A percentile compares a stretch with the other conserved stretches of the same genome.
phyloP scores from a whole-genome alignment of 2,113 vertebrate species.

The Melanocharis versteri region DNA sequence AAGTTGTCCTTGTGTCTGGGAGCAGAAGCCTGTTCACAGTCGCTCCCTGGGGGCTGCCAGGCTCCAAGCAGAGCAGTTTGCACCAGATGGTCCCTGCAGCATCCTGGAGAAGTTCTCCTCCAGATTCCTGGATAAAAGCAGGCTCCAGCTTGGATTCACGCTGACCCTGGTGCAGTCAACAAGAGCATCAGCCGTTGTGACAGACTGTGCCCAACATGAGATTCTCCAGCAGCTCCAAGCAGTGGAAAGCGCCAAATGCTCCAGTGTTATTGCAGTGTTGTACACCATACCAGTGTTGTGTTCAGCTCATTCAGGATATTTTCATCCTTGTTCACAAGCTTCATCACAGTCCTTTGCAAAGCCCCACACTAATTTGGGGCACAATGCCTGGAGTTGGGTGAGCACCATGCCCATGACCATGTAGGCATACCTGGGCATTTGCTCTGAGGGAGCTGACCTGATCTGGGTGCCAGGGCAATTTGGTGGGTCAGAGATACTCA shows the following conservation, averaged over 20 bases:
- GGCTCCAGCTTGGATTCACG: background rate
- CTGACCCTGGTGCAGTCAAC: background rate
- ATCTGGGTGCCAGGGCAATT: background rate
- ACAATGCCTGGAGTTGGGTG: background rate
- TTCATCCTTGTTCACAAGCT: background rate
- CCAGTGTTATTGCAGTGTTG: background rate
- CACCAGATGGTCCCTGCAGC: conserved; percentile 31
- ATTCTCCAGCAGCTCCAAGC: background rate
- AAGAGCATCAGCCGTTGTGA: background rate
- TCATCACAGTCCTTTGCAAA: background rate
- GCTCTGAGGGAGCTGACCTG: background rate
- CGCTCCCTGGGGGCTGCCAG: background rate
- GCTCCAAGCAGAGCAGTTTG: background rate
- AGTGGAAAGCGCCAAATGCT: rapidly evolving
- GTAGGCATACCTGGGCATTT: background rate
- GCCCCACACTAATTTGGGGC: rapidly evolving
- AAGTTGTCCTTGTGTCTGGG: background rate
- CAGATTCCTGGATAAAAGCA: background rate
- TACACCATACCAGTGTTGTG: background rate
- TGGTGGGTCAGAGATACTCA: background rate
- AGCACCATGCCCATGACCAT: background rate
- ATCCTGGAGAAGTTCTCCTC: background rate
- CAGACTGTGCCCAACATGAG: background rate
- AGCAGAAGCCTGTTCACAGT: conserved; percentile 5
- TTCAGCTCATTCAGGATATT: background rate